These are phyloP conservation scores for Cydia fagiglandana DNA, from an alignment of 1,140 invertebrate genomes.

Conservation along the genomic window DNA sequence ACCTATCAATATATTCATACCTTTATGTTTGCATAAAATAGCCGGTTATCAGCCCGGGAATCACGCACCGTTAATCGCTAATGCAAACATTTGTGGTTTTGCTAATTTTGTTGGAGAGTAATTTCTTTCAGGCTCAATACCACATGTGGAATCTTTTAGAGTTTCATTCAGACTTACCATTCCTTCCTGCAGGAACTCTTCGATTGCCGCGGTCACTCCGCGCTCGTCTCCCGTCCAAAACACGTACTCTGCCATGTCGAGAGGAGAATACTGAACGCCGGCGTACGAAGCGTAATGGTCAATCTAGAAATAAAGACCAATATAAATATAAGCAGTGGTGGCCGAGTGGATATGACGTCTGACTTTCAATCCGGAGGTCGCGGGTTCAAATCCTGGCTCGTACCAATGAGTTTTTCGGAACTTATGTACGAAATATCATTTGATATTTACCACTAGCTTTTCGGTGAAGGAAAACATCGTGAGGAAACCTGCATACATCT, in stretches of 20 bases:
- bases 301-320: too few species aligned
- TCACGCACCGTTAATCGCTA: not conserved
- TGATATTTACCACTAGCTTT: too few species aligned
- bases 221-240: conserved; percentile 89
- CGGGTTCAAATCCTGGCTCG: too few species aligned
- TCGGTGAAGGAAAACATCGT: too few species aligned
- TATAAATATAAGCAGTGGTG: too few species aligned
- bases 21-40: not conserved
- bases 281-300: conserved; percentile 73
- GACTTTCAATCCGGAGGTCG: too few species aligned
- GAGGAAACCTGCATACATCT: too few species aligned
- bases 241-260: conserved; percentile 88
- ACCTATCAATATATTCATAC: too few species aligned
- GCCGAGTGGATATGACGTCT: too few species aligned
- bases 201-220: conserved; percentile 85
- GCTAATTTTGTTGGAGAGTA: too few species aligned
- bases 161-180: conserved; percentile 77
- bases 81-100: not conserved
- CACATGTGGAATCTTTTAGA: not conserved
- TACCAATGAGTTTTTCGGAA: too few species aligned
- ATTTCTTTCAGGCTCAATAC: not conserved
- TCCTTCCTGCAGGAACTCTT: conserved; percentile 86
- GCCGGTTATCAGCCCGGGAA: not conserved
- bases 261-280: conserved; percentile 83
- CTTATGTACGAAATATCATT: too few species aligned